phyloP scores from a whole-genome alignment of 2,797 vertebrate species.

The Epinephelus coioides region DNA sequence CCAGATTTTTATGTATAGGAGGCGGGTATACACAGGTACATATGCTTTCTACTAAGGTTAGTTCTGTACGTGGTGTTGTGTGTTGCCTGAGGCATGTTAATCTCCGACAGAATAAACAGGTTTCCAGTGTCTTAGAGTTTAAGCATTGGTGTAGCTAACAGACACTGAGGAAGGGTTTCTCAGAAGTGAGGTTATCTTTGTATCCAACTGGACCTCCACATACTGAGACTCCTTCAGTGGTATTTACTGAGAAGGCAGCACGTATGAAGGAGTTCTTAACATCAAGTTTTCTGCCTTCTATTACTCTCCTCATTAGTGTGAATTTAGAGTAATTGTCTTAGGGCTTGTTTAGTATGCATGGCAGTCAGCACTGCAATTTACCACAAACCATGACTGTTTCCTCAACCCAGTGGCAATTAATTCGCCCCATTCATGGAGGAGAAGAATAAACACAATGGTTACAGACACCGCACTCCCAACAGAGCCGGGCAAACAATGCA shows the following conservation, averaged over 20 bases:
- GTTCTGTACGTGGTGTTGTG: constrained; percentile 34
- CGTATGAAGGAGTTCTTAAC: constrained; percentile 25
- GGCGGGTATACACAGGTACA: constrained; percentile 49
- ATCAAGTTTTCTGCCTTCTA: constrained; percentile 45
- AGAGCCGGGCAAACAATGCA: constrained; percentile 70
- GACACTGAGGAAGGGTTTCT: constrained; percentile 3
- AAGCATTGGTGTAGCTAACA: constrained; percentile 28
- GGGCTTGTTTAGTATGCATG: constrained; percentile 69
- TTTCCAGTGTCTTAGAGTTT: constrained; percentile 28
- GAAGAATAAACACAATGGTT: constrained; percentile 78
- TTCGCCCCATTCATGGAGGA: constrained; percentile 71
- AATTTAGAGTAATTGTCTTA: constrained; percentile 70
- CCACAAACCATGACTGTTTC: constrained; percentile 71
- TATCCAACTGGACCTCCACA: background rate
- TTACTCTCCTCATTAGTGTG: constrained; percentile 66
- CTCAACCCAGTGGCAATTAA: constrained; percentile 76
- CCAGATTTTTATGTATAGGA: constrained; percentile 61
- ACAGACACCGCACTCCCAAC: constrained; percentile 61
- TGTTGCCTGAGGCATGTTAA: constrained; percentile 33
- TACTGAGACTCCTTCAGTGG: constrained; percentile 14
- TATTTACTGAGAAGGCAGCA: constrained; percentile 20
- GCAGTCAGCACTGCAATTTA: constrained; percentile 57
- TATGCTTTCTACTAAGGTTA: constrained; percentile 51
- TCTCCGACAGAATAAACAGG: constrained; percentile 43
- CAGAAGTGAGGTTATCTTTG: constrained; percentile 38